Evolutionary conservation across 2,113 vertebrate species (phyloP), one percentile per base, ranked within the genome.

Genomic region (Rafetus swinhoei): DNA sequence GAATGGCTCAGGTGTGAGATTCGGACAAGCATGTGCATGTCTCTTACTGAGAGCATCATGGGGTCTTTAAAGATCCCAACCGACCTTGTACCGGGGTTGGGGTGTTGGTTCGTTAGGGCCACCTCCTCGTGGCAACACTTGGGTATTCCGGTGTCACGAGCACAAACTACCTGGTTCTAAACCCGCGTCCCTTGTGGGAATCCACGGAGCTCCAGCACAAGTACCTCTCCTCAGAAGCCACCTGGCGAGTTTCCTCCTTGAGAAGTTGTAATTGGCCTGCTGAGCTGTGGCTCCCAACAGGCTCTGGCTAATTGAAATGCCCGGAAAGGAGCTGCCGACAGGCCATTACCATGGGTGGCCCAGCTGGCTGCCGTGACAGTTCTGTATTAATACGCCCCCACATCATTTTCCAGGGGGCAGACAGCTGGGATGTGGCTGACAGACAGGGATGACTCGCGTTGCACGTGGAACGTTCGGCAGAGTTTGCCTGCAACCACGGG

Each of bases 131-230:
- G 22, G 45, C 39, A 1, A 27, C 1, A 0, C 24, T 62, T 1
- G 2, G 0, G 12, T 11, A 2, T 45, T 55, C 39, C 54, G 29
- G n/a, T 0, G 2, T 7, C 3, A 2, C 0, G 0, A 10, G 57
- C 22, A 8, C 62, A 39, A 45, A 74, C 53, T 39, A 12, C 1
- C 39, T 0, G 8, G 21, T 56, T 79, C 10, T 45, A 55, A 27
- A 0, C 1, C 1, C 12, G 18, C 1, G 0, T 39, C 0, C 0
- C 0, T 55, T 18, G 3, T 72, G 79, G 85, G 10, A 59, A 85
- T n/a, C 76, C 4, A 50, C 27, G 29, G 69, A 84, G 65, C 18
- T n/a, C 32, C 57, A 3, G 9, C 13, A 25, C 12, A 50, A 15
- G 24, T 14, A 77, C 12, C 11, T 77, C 39, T 77, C 22, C 39